Evolutionary conservation across 2,888 invertebrate species (phyloP).

Genomic region (Cataglyphis altisquamis): DNA sequence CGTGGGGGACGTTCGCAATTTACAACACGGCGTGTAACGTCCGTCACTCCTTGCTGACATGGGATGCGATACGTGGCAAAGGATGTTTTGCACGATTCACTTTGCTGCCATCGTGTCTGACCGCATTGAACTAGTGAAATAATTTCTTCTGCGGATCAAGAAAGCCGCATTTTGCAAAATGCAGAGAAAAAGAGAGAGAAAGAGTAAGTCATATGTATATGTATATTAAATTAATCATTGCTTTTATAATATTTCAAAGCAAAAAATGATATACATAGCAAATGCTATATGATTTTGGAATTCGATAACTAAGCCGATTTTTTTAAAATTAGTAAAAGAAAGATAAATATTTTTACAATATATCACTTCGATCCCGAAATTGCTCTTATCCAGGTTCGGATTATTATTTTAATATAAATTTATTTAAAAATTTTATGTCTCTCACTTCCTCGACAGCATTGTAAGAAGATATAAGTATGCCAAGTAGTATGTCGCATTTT

Average conservation of each 20-base stretch:
- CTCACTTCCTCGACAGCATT: background rate
- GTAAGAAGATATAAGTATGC: background rate
- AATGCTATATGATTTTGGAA: background rate
- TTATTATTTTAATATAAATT: background rate
- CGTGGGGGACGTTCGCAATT: constrained; percentile 54
- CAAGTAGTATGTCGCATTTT: constrained; percentile 1
- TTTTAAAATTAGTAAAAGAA: background rate
- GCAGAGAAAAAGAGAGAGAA: background rate
- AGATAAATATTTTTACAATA: background rate
- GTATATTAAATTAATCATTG: background rate
- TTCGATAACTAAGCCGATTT: background rate
- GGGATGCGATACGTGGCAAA: constrained; percentile 49
- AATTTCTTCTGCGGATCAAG: constrained; percentile 22
- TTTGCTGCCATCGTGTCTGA: constrained; percentile 44
- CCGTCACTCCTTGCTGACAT: constrained; percentile 54
- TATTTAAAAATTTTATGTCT: background rate
- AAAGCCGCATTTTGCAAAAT: background rate
- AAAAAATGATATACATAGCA: background rate
- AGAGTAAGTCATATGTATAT: background rate
- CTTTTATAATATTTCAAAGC: background rate
- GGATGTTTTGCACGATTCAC: constrained; percentile 57
- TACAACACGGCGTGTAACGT: constrained; percentile 53
- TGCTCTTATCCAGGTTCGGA: background rate
- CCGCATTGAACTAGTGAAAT: constrained; percentile 13
- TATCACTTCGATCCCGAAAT: background rate